These are phyloP conservation scores for Netelia virgata DNA, from an alignment of 2,888 invertebrate genomes.

Conservation along the genomic window DNA sequence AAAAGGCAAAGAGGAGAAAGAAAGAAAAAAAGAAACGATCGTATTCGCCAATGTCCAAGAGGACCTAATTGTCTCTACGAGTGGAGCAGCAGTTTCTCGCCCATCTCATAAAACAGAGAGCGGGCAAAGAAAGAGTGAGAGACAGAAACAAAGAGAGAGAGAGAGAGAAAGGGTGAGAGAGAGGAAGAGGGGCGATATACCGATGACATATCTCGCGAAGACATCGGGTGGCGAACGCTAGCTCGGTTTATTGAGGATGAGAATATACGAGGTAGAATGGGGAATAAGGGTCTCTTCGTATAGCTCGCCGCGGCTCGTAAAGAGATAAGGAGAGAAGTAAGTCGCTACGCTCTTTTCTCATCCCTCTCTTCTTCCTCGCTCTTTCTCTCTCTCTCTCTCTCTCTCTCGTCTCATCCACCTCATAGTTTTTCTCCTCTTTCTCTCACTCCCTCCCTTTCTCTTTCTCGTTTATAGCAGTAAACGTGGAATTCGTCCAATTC, in stretches of 20 bases:
- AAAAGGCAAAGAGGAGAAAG: not conserved
- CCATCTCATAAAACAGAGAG: conserved; percentile 48
- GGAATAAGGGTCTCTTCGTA: conserved; percentile 63
- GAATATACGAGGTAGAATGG: conserved; percentile 53
- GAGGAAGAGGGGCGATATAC: conserved; percentile 53
- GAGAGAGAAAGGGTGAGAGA: not conserved
- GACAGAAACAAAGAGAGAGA: not conserved
- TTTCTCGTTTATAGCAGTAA: conserved; percentile 64
- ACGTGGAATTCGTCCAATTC: conserved; percentile 71
- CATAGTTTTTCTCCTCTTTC: conserved; percentile 19
- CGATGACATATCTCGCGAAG: conserved; percentile 63
- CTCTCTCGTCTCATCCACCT: conserved; percentile 41
- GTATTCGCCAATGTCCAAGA: conserved; percentile 33
- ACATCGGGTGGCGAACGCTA: conserved; percentile 61
- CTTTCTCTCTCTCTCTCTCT: conserved; percentile 30
- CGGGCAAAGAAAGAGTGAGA: not conserved
- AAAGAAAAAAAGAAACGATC: not conserved
- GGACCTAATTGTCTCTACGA: conserved; percentile 56
- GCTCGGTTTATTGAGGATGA: conserved; percentile 61
- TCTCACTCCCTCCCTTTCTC: conserved; percentile 44
- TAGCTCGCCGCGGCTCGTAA: conserved; percentile 62
- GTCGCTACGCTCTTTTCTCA: conserved; percentile 57
- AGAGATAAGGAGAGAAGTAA: conserved; percentile 66
- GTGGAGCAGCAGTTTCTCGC: conserved; percentile 47
- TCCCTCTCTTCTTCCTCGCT: conserved; percentile 9